phyloP scores from a whole-genome alignment of 1,140 invertebrate genomes.

The Ooceraea biroi region DNA sequence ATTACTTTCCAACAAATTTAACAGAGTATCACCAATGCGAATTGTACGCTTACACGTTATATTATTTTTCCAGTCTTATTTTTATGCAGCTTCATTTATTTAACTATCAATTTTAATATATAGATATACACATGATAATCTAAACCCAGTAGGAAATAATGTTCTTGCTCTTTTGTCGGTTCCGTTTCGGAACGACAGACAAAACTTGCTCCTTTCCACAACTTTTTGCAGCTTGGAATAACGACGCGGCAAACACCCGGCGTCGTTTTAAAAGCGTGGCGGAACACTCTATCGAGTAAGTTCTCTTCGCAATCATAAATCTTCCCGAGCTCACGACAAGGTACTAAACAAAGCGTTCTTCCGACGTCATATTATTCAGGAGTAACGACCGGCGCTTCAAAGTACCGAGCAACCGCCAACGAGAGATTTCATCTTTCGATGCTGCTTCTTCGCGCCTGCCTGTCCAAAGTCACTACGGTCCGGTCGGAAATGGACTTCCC shows the following conservation, averaged over 20 bases:
- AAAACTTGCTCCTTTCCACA: slow-evolving; percentile 50
- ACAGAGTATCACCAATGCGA: background rate
- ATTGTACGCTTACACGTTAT: background rate
- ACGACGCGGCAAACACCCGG: slow-evolving; percentile 64
- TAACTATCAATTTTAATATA: background rate
- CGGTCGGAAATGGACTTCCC: slow-evolving; percentile 43
- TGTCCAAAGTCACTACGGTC: slow-evolving; percentile 18
- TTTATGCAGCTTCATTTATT: background rate
- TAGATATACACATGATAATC: slow-evolving; percentile 12
- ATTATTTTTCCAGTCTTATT: background rate
- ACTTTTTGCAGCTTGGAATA: slow-evolving; percentile 56
- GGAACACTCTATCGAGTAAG: slow-evolving; percentile 60
- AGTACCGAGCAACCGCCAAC: background rate
- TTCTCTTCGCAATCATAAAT: slow-evolving; percentile 68
- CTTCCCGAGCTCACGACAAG: slow-evolving; percentile 45
- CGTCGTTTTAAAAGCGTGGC: slow-evolving; percentile 50
- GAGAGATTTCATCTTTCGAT: slow-evolving; percentile 45
- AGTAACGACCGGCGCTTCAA: slow-evolving; percentile 53
- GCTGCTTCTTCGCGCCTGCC: background rate
- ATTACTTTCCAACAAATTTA: background rate
- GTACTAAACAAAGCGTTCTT: slow-evolving; percentile 60
- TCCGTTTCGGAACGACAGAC: slow-evolving; percentile 18
- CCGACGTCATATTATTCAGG: slow-evolving; percentile 58
- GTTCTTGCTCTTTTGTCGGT: background rate
- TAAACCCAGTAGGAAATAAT: background rate